A percentile compares a stretch with the other conserved stretches of the same genome.
phyloP scores from a whole-genome alignment of 2,113 vertebrate species.

The Furnarius figulus region DNA sequence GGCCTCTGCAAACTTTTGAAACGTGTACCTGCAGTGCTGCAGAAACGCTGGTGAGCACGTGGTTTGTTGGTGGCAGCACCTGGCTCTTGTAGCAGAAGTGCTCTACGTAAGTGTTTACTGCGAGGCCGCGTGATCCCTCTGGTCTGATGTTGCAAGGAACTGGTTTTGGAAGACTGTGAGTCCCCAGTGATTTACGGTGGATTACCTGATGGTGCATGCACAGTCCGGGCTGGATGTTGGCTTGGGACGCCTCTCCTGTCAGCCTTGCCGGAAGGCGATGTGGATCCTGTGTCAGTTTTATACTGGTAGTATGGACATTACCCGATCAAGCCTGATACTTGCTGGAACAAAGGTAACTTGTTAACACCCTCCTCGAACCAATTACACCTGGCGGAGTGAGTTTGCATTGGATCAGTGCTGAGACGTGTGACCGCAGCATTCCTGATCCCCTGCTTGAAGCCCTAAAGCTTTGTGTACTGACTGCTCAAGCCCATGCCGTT shows the following conservation, averaged over 20 bases:
- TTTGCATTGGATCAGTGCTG: not conserved
- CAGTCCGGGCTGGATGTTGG: not conserved
- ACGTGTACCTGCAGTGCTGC: not conserved
- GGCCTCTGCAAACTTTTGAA: not conserved
- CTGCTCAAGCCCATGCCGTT: not conserved
- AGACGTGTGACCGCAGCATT: not conserved
- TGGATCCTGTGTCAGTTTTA: fast-evolving
- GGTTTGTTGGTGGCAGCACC: not conserved
- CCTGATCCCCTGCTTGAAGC: not conserved
- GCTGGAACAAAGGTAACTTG: slow-evolving; percentile 3
- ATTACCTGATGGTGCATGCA: fast-evolving
- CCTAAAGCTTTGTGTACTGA: not conserved
- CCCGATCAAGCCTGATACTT: not conserved
- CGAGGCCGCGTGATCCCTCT: not conserved
- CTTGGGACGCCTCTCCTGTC: fast-evolving
- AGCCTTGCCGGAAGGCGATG: fast-evolving
- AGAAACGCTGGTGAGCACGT: not conserved
- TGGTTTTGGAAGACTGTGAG: not conserved
- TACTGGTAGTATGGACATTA: not conserved
- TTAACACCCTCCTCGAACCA: not conserved
- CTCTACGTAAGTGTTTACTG: not conserved
- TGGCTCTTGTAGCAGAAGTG: not conserved
- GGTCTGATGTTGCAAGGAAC: not conserved
- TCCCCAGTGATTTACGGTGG: not conserved
- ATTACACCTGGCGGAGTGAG: not conserved